Percentiles rank a stretch among this genome's conserved stretches.
These are phyloP conservation scores for Brachymystax lenok DNA, from an alignment of 2,797 vertebrate species.

Conservation along the genomic window DNA sequence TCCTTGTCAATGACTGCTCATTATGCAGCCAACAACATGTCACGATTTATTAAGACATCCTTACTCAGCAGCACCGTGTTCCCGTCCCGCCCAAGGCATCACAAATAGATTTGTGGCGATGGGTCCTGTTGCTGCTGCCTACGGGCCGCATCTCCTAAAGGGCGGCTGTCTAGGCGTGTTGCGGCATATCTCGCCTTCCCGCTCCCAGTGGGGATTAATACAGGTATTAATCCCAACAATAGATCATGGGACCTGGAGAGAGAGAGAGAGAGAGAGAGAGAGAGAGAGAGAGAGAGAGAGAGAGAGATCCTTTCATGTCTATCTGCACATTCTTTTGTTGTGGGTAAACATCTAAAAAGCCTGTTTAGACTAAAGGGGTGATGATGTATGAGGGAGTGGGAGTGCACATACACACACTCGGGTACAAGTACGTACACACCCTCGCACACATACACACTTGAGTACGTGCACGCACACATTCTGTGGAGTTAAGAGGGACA, in stretches of 20 bases:
- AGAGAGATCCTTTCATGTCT: constrained; percentile 47
- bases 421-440: not conserved
- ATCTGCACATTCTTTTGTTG: constrained; percentile 64
- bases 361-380: constrained; percentile 54
- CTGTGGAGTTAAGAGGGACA: constrained; percentile 11
- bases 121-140: not conserved
- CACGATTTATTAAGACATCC: constrained; percentile 80
- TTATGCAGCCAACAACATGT: constrained; percentile 65
- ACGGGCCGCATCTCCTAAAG: not conserved
- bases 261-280: not conserved
- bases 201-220: constrained; percentile 49
- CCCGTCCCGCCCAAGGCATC: not conserved
- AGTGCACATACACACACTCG: constrained; percentile 1
- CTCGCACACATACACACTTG: not conserved
- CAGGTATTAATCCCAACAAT: constrained; percentile 54
- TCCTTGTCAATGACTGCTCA: constrained; percentile 73
- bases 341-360: constrained; percentile 72
- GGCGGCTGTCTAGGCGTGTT: not conserved
- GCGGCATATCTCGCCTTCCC: not conserved
- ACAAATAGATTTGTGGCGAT: constrained; percentile 1
- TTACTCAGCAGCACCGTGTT: constrained; percentile 60
- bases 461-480: not conserved
- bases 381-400: constrained; percentile 16
- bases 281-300: not conserved
- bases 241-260: constrained; percentile 9